Evolutionary conservation across 2,888 invertebrate genomes (phyloP).

Genomic region (Orgyia antiqua): DNA sequence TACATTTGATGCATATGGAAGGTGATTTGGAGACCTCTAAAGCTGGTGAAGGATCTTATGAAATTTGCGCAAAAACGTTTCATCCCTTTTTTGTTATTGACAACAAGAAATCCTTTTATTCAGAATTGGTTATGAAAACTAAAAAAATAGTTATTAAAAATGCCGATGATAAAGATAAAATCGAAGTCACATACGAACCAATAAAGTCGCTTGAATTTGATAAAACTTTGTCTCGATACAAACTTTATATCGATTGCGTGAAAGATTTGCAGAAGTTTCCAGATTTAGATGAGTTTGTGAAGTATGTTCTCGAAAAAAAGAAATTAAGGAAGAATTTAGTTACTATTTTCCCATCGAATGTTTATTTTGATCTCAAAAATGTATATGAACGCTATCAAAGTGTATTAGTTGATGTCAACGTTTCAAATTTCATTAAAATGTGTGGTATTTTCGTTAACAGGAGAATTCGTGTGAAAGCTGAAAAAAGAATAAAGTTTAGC

Average conservation of each 20-base stretch:
- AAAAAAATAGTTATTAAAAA: neutral
- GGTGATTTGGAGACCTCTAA: neutral
- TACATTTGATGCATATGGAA: constrained; percentile 1
- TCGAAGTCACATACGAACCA: neutral
- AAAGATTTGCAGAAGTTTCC: neutral
- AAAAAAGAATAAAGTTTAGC: neutral
- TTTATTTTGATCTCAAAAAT: neutral
- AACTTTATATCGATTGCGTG: constrained; percentile 2
- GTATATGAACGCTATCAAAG: neutral
- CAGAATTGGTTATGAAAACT: neutral
- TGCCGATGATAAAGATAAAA: neutral
- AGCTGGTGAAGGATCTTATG: neutral
- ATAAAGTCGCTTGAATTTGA: neutral
- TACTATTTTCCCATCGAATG: constrained; percentile 1
- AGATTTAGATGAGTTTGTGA: neutral
- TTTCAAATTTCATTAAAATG: neutral
- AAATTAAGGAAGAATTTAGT: neutral
- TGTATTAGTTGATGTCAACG: neutral
- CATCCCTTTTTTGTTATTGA: constrained; percentile 1
- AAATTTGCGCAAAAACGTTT: constrained; percentile 2
- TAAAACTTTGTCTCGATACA: constrained; percentile 1
- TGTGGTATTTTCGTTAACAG: neutral
- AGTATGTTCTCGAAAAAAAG: constrained; percentile 1
- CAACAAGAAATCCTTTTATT: constrained; percentile 3
- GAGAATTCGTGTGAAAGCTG: neutral